Percentiles rank a stretch among this genome's conserved stretches.
Evolutionary conservation across 2,888 invertebrate genomes (phyloP).

Genomic region (Dysmachus trigonus): DNA sequence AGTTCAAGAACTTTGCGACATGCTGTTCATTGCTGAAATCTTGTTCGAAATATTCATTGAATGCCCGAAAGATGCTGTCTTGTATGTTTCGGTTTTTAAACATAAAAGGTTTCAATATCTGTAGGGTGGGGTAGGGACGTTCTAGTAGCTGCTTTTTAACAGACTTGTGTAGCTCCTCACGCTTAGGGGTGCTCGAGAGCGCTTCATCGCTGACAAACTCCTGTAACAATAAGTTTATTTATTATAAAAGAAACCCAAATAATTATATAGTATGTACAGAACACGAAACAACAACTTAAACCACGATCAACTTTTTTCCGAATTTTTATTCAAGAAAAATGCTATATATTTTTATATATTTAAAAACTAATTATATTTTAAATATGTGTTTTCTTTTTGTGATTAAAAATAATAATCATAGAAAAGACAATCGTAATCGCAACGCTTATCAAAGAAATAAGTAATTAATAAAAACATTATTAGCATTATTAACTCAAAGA

Average conservation of each 20-base stretch:
- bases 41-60: neutral
- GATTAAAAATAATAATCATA: too few relatives aligned
- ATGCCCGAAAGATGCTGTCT: neutral
- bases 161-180: neutral
- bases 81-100: neutral
- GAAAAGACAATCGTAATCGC: too few relatives aligned
- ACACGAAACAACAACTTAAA: too few relatives aligned
- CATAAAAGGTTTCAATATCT: slow-evolving; percentile 26
- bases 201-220: neutral
- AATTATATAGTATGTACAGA: too few relatives aligned
- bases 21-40: neutral
- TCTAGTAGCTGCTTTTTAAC: neutral
- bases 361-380: too few relatives aligned
- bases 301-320: too few relatives aligned
- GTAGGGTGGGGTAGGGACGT: slow-evolving; percentile 42
- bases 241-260: neutral
- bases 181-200: neutral
- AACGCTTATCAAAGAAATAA: too few relatives aligned
- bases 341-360: too few relatives aligned
- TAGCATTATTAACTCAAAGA: too few relatives aligned
- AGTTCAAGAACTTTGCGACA: slow-evolving; percentile 30
- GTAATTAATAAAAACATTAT: too few relatives aligned
- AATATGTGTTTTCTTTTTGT: too few relatives aligned
- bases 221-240: neutral
- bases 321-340: too few relatives aligned